A percentile compares a stretch with the other conserved stretches of the same genome.
Conservation (phyloP, 2,797 vertebrate species). For the Enteromius radiatus region DNA sequence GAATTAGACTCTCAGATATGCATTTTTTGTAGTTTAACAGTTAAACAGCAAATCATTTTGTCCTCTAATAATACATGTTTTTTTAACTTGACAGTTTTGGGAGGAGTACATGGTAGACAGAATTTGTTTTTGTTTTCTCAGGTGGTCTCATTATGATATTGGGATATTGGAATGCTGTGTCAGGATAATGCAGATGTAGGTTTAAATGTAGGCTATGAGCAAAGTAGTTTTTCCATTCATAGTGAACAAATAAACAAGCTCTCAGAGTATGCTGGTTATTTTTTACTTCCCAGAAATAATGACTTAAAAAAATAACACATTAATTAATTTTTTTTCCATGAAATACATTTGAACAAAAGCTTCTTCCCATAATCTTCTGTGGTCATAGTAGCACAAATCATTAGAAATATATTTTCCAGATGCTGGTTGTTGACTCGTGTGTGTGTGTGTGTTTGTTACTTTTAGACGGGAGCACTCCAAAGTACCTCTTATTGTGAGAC, state of each 20-base stretch:
- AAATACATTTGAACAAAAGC: background rate
- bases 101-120: background rate
- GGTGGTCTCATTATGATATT: slow-evolving; percentile 21
- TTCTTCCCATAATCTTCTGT: background rate
- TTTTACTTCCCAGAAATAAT: background rate
- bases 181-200: slow-evolving; percentile 17
- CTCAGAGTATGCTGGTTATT: background rate
- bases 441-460: background rate
- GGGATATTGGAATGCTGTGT: background rate
- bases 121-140: slow-evolving; percentile 12
- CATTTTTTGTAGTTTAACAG: slow-evolving; percentile 47
- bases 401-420: background rate
- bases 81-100: background rate
- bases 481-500: slow-evolving; percentile 96
- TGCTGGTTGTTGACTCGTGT: background rate
- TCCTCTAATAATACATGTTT: background rate
- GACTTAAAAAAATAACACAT: background rate
- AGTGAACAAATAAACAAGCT: background rate
- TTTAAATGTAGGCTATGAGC: slow-evolving; percentile 30
- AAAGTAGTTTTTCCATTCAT: background rate
- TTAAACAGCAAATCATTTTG: slow-evolving; percentile 38
- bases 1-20: slow-evolving; percentile 32
- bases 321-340: no score
- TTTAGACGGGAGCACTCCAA: slow-evolving; percentile 93
- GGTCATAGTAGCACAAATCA: background rate